phyloP scores from a whole-genome alignment of 2,797 vertebrate species.

The Tangara arthus region DNA sequence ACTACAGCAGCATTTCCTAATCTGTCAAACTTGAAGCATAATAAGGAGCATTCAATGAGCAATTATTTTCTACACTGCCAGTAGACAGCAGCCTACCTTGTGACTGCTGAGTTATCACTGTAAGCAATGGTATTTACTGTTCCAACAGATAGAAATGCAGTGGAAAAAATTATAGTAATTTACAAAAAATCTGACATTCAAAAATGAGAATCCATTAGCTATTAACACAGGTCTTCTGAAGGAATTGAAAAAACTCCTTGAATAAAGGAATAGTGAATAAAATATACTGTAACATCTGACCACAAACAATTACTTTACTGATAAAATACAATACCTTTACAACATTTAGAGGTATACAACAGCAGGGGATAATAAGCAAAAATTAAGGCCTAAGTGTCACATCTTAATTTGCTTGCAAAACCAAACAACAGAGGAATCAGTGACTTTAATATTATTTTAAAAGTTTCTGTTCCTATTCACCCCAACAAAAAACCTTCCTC shows the following conservation, averaged over 20 bases:
- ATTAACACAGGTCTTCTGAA: not conserved
- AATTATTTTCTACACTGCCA: slow-evolving; percentile 11
- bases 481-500: not conserved
- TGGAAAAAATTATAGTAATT: not conserved
- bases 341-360: accelerated
- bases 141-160: not conserved
- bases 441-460: not conserved
- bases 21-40: not conserved
- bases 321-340: not conserved
- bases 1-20: not conserved
- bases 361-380: not conserved
- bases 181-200: not conserved
- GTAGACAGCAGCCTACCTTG: slow-evolving; percentile 22
- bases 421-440: not conserved
- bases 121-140: not conserved
- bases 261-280: not conserved
- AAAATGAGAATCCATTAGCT: not conserved
- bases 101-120: not conserved
- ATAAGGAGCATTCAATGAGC: not conserved
- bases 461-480: not conserved
- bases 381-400: not conserved
- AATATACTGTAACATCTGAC: not conserved
- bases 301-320: not conserved
- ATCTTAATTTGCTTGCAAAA: not conserved
- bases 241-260: not conserved